Evolutionary conservation across 2,888 invertebrate genomes (phyloP), one percentile per base, ranked within the genome.

Genomic region (Macropis europaea): DNA sequence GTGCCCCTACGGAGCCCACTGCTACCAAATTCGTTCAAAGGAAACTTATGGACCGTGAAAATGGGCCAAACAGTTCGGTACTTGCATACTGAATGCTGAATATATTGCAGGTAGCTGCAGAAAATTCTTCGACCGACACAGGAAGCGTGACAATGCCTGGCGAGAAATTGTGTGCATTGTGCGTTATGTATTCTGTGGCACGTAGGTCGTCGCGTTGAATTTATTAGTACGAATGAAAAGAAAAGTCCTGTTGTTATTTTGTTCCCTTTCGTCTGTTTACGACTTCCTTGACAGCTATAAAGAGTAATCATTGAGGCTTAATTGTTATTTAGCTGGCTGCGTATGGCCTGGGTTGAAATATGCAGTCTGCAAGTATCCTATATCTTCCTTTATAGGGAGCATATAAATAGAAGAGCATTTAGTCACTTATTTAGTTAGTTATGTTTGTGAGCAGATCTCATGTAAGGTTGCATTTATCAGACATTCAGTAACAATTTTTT

Each of bases 111-210:
- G 67, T 50, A 56, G 36, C 48, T 63, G 28, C 47, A 54, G 72
- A 67, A 73, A 53, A 64, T 67, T 64, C 48, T 43, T 70, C 19
- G 52, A 64, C 77, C 64, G 78, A 80, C 81, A 79, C 36, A 68
- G 45, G 71, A 80, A 83, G 83, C 84, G 86, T 85, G 86, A 82
- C 77, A 75, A 80, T 54, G 61, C 47, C 40, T 62, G 56, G 47
- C 26, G 68, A 50, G 48, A 53, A 50, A 64, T 62, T 15, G 45
- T 57, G 48, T 61, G 45, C 42, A 54, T 73, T 62, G 64, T 56
- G 60, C 24, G n/a, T 13, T 22, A 28, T 24, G n/a, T 50, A 56
- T 19, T 3, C 13, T 36, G 38, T 17, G 52, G 26, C 32, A 6
- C 17, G 13, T 17, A 3, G 11, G 5, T 47, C 63, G 67, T 53